Percentiles rank a stretch among this genome's conserved stretches.
These are phyloP conservation scores for Aphis craccivora DNA, from an alignment of 1,140 invertebrate genomes.

Conservation along the genomic window DNA sequence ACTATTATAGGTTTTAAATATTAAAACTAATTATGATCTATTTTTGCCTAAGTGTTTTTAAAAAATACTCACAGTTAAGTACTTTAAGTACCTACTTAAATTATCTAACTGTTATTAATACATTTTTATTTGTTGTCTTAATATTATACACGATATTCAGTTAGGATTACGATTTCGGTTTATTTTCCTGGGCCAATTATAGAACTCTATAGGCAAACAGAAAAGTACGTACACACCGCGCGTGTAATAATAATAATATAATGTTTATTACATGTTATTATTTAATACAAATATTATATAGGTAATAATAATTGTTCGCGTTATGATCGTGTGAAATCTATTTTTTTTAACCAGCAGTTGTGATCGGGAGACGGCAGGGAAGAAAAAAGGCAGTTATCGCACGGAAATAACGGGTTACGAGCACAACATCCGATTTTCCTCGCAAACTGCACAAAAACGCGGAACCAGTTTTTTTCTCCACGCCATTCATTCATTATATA, in stretches of 20 bases:
- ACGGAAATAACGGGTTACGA: constrained; percentile 48
- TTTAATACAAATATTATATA: neutral
- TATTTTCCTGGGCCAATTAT: no score
- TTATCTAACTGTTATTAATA: no score
- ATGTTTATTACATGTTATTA: neutral
- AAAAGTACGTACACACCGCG: neutral
- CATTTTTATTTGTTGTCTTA: no score
- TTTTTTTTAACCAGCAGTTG: neutral
- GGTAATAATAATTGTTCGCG: neutral
- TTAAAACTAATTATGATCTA: neutral
- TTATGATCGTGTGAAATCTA: neutral
- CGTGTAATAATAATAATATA: neutral
- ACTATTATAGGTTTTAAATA: neutral
- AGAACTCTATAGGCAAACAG: neutral
- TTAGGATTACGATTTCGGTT: neutral
- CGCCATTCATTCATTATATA: constrained; percentile 42
- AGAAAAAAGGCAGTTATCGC: constrained; percentile 11
- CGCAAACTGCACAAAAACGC: constrained; percentile 51
- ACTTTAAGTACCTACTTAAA: no score
- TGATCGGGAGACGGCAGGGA: neutral
- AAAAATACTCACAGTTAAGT: neutral
- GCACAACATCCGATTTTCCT: constrained; percentile 58
- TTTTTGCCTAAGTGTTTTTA: neutral
- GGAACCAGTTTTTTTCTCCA: constrained; percentile 52
- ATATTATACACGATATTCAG: neutral